Evolutionary conservation across 2,113 vertebrate genomes (phyloP), one percentile per base, ranked within the genome.

Genomic region (Globicephala melas): DNA sequence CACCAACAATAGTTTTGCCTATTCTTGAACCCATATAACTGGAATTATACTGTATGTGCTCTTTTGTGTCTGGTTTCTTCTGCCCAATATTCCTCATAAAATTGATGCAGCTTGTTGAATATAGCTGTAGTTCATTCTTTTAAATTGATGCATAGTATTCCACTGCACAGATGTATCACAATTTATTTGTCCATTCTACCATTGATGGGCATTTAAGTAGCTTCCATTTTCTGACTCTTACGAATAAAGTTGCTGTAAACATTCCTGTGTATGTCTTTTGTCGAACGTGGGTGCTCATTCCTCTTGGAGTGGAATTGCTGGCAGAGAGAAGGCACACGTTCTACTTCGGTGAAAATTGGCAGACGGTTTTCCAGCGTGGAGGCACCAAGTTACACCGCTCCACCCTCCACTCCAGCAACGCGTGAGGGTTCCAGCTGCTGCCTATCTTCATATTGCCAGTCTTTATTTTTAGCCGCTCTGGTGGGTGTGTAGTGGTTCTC

Each of bases 321-420:
- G 33, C 76, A 80, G 50, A 55, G 76, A 80, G 50, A 50, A 36
- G 21, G 33, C 20, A 25, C 14, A 5, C n/a, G 11, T 65, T 82
- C 89, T 60, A 83, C 38, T 89, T 53, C 18, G n/a, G 62, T 38
- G 44, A 74, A 91, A 91, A 91, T 1, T 20, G 6, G 6, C 38
- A 71, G 33, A 41, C 15, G 17, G 53, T 77, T 73, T 80, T 87
- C 74, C 79, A 80, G 81, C 92, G 38, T 53, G 26, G 23, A 41
- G 53, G 20, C 55, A 44, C n/a, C 68, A 47, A 76, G 28, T n/a
- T 50, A 89, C 6, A 76, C 25, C 0, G 0, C 47, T 63, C 5
- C 8, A 0, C 18, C 26, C 26, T 20, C 3, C 6, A 28, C 5
- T 1, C 8, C 12, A 26, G 70, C 7, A 10, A 25, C 0, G 1